These are phyloP conservation scores for Semibalanus balanoides DNA, from an alignment of 1,140 invertebrate genomes.

Conservation along the genomic window DNA sequence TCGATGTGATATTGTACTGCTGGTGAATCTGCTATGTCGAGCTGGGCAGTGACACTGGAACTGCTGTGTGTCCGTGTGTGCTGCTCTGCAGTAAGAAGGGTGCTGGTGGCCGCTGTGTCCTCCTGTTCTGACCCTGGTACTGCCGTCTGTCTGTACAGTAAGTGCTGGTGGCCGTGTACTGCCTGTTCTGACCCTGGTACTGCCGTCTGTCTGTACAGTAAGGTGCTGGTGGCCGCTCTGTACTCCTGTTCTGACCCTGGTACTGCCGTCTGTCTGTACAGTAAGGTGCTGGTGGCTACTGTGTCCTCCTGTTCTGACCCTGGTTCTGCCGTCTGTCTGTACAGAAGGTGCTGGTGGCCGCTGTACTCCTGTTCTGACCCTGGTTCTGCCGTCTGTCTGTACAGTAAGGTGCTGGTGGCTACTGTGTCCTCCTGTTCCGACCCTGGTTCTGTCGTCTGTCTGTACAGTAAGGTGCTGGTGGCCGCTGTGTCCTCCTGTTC, in stretches of 20 bases:
- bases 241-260: background rate
- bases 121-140: background rate
- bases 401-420: conserved; percentile 62
- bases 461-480: too few relatives aligned
- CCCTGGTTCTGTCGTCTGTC: too few relatives aligned
- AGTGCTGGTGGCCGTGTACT: too few relatives aligned
- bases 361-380: background rate
- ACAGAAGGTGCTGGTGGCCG: background rate
- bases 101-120: background rate
- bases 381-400: conserved; percentile 25
- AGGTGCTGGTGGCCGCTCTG: background rate
- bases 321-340: too few relatives aligned
- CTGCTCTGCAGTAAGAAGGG: too few relatives aligned
- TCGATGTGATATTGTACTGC: too few relatives aligned
- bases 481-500: background rate
- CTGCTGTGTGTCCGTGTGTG: too few relatives aligned
- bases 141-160: too few relatives aligned
- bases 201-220: too few relatives aligned
- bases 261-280: conserved; percentile 32
- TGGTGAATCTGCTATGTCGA: too few relatives aligned
- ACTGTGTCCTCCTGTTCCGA: conserved; percentile 72
- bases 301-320: conserved; percentile 72
- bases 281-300: conserved; percentile 64
- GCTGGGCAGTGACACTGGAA: too few relatives aligned
- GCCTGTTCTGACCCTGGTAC: too few relatives aligned